Evolutionary conservation across 2,888 invertebrate genomes (phyloP).

Genomic region (Platerodrilus igneus): DNA sequence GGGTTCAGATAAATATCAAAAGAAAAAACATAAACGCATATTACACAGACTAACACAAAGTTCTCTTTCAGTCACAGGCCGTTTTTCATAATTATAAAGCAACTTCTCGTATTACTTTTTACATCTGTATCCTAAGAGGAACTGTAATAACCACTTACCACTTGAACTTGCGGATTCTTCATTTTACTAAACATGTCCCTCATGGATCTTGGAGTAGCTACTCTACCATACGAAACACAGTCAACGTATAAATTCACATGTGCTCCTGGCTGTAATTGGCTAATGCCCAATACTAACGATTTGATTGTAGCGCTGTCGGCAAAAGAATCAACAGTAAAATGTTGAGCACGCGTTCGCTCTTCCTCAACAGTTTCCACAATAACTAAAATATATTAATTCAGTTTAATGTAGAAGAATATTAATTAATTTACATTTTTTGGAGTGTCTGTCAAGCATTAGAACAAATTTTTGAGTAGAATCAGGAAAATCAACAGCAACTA

Average conservation of each 20-base stretch:
- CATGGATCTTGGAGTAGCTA: constrained; percentile 55
- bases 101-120: no score
- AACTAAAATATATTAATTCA: constrained; percentile 47
- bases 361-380: constrained; percentile 61
- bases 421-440: constrained; percentile 50
- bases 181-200: constrained; percentile 56
- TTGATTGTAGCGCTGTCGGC: constrained; percentile 53
- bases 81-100: no score
- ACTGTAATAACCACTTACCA: no score
- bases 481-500: constrained; percentile 55
- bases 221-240: constrained; percentile 61
- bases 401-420: constrained; percentile 3
- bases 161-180: constrained; percentile 51
- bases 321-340: constrained; percentile 57
- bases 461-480: constrained; percentile 52
- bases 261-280: constrained; percentile 54
- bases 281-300: constrained; percentile 54
- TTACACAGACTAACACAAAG: no score
- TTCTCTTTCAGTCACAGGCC: no score
- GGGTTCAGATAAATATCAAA: no score
- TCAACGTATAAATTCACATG: constrained; percentile 62
- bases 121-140: no score
- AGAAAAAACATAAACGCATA: no score
- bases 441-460: constrained; percentile 53
- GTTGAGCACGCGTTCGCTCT: constrained; percentile 56